phyloP scores from a whole-genome alignment of 1,140 invertebrate species.

The Harpegnathos saltator region DNA sequence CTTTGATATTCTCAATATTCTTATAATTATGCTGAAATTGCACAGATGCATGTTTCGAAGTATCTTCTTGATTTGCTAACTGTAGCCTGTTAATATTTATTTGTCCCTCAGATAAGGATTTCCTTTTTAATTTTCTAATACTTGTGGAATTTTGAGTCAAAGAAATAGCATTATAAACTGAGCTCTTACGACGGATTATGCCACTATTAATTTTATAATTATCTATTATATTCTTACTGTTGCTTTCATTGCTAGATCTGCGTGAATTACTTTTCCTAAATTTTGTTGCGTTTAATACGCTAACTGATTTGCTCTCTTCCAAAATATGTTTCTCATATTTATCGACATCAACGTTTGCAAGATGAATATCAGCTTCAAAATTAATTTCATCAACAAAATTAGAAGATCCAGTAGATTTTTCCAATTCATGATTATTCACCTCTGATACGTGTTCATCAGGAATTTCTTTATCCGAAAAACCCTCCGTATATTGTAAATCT shows the following conservation, averaged over 20 bases:
- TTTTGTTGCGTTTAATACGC: neutral
- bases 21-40: conserved; percentile 47
- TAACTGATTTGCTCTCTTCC: conserved; percentile 28
- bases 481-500: conserved; percentile 47
- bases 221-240: neutral
- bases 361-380: conserved; percentile 58
- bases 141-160: conserved; percentile 27
- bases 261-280: neutral
- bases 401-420: neutral
- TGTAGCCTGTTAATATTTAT: conserved; percentile 18
- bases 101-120: conserved; percentile 61
- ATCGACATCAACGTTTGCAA: conserved; percentile 55
- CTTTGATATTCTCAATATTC: neutral
- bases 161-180: neutral
- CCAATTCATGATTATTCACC: neutral
- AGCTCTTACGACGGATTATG: neutral
- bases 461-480: neutral
- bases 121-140: conserved; percentile 54
- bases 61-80: neutral
- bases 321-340: conserved; percentile 16
- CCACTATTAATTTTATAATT: neutral
- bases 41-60: neutral
- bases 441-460: neutral
- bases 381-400: no score
- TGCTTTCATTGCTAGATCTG: conserved; percentile 14